Evolutionary conservation across 1,140 invertebrate genomes (phyloP).

Genomic region (Caenorhabditis remanei): DNA sequence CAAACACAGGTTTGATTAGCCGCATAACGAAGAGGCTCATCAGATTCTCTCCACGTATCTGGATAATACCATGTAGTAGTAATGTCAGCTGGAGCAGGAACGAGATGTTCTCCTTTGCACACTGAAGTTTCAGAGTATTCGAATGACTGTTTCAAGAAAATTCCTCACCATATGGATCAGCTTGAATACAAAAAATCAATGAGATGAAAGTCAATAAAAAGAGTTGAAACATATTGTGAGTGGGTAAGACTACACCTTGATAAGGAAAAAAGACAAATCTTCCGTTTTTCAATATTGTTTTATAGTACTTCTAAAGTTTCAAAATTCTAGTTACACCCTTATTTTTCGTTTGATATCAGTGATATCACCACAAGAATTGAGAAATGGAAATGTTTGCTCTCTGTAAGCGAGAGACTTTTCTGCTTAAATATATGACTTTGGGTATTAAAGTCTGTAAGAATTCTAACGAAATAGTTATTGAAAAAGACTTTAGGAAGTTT

Average conservation of each 20-base stretch:
- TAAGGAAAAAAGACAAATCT: background rate
- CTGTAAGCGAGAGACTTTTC: too few species aligned
- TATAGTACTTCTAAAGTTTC: background rate
- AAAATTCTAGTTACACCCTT: background rate
- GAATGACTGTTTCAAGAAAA: background rate
- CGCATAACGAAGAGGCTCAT: background rate
- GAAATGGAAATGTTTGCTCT: too few species aligned
- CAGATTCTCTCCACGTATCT: background rate
- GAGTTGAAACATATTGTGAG: background rate
- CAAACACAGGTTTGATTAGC: background rate
- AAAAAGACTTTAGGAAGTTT: too few species aligned
- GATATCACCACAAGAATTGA: background rate
- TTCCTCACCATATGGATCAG: slow-evolving; percentile 8
- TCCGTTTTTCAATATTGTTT: background rate
- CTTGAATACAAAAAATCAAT: background rate
- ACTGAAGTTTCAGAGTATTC: background rate
- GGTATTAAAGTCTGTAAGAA: too few species aligned
- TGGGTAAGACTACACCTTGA: background rate
- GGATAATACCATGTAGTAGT: background rate
- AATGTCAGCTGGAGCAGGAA: background rate
- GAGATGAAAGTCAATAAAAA: background rate
- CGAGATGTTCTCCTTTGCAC: background rate
- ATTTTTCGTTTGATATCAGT: background rate
- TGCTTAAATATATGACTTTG: too few species aligned
- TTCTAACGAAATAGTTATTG: too few species aligned